phyloP scores from a whole-genome alignment of 2,113 vertebrate species.

The Eudyptes chrysolophus region DNA sequence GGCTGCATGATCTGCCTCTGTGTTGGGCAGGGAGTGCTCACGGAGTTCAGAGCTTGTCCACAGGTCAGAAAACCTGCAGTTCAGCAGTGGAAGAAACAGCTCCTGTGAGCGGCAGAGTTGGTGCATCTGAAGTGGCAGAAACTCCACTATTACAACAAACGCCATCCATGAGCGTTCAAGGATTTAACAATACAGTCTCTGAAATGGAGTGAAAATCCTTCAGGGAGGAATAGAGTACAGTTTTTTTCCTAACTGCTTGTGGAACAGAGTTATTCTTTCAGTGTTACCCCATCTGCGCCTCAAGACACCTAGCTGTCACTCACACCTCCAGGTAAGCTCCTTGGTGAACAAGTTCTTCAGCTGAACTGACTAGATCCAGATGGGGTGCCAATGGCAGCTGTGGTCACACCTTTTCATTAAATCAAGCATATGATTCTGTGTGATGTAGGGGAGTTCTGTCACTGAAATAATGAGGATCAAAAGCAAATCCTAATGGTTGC shows the following conservation, averaged over 20 bases:
- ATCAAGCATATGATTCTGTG: background rate
- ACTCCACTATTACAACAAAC: background rate
- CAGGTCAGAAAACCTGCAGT: background rate
- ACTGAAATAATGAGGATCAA: background rate
- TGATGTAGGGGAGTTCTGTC: background rate
- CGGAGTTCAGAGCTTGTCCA: background rate
- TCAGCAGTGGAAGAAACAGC: background rate
- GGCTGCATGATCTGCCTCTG: background rate
- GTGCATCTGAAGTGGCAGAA: background rate
- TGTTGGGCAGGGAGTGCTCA: background rate
- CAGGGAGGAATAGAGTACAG: background rate
- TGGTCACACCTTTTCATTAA: slow-evolving; percentile 18
- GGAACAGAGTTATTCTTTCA: background rate
- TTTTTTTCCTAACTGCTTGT: background rate
- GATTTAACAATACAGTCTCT: background rate
- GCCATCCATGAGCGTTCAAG: background rate
- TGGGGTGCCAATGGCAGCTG: background rate
- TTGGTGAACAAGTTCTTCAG: slow-evolving; percentile 33
- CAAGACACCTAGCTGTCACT: background rate
- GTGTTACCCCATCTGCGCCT: background rate
- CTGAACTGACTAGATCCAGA: background rate
- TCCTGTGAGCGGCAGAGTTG: background rate
- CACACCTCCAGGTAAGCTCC: background rate
- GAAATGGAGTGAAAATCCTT: background rate
- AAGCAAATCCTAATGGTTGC: background rate